phyloP scores from a whole-genome alignment of 2,113 vertebrate genomes.

The Muscicapa adusta region DNA sequence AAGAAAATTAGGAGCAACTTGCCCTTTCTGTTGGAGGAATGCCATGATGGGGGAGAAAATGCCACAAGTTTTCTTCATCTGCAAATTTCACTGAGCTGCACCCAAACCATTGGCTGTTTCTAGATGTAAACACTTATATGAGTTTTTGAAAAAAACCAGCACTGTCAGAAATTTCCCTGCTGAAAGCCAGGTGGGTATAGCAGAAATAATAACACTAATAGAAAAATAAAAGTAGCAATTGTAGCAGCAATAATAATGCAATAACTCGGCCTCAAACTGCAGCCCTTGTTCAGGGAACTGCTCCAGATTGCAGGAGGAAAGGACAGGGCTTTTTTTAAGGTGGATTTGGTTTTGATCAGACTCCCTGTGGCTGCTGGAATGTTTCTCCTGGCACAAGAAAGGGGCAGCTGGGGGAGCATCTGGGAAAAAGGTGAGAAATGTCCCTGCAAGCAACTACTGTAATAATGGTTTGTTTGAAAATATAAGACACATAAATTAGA shows the following conservation, averaged over 20 bases:
- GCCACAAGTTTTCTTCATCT: background rate
- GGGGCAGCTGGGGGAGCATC: background rate
- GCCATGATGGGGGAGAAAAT: background rate
- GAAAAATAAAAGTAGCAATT: slow-evolving; percentile 1
- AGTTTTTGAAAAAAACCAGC: background rate
- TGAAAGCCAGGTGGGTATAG: background rate
- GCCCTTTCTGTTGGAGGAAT: background rate
- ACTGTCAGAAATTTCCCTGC: background rate
- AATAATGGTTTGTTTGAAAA: background rate
- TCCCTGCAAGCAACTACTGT: background rate
- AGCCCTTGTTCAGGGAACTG: background rate
- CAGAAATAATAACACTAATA: background rate
- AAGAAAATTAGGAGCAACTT: background rate
- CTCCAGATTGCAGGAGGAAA: background rate
- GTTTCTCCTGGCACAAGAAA: background rate
- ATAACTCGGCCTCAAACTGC: background rate
- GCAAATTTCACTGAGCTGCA: background rate
- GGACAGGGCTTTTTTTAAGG: background rate
- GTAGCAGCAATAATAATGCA: background rate
- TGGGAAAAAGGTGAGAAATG: background rate
- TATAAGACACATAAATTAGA: background rate
- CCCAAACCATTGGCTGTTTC: background rate
- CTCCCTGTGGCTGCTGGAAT: background rate
- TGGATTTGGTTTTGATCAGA: background rate
- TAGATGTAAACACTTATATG: background rate